A percentile compares a stretch with the other conserved stretches of the same genome.
Conservation (phyloP, 2,113 vertebrate species). For the Hippoglossus stenolepis region DNA sequence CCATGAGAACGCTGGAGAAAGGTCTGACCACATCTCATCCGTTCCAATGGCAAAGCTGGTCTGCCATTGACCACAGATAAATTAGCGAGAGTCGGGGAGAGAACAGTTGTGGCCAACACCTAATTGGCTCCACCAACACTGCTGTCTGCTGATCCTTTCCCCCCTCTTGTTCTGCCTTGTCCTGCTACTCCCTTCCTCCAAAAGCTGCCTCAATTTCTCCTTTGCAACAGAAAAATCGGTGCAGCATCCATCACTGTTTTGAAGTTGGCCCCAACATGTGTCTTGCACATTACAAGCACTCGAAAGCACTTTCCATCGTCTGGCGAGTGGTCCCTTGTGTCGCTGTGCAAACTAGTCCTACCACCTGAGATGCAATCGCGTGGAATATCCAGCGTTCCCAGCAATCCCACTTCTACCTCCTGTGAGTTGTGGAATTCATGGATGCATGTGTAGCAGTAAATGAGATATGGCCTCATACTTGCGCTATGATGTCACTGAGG, state of each 20-base stretch:
- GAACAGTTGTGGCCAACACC: slow-evolving; percentile 71
- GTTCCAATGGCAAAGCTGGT: slow-evolving; percentile 54
- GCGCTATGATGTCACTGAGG: slow-evolving; percentile 41
- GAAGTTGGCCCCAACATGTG: slow-evolving; percentile 40
- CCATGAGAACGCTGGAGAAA: slow-evolving; percentile 61
- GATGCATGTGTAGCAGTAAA: slow-evolving; percentile 6
- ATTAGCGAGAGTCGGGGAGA: slow-evolving; percentile 62
- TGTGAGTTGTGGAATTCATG: slow-evolving; percentile 35
- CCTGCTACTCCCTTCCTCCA: slow-evolving; percentile 14
- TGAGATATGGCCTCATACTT: slow-evolving; percentile 32
- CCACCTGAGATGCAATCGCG: slow-evolving; percentile 31
- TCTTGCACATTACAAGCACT: slow-evolving; percentile 46
- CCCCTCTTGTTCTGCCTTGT: slow-evolving; percentile 25
- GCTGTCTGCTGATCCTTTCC: slow-evolving; percentile 23
- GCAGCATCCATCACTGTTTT: slow-evolving; percentile 28
- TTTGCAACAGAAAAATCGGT: neutral
- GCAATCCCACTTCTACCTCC: neutral
- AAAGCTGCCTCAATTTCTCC: slow-evolving; percentile 24
- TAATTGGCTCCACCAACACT: slow-evolving; percentile 59
- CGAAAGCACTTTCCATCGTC: slow-evolving; percentile 32
- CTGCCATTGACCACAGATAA: slow-evolving; percentile 64
- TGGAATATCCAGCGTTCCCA: neutral
- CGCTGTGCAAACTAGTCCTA: slow-evolving; percentile 40
- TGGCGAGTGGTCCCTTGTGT: slow-evolving; percentile 25
- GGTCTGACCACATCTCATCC: slow-evolving; percentile 64